These are phyloP conservation scores for Pristionchus arcanus DNA, from an alignment of 2,888 invertebrate genomes.

Conservation along the genomic window DNA sequence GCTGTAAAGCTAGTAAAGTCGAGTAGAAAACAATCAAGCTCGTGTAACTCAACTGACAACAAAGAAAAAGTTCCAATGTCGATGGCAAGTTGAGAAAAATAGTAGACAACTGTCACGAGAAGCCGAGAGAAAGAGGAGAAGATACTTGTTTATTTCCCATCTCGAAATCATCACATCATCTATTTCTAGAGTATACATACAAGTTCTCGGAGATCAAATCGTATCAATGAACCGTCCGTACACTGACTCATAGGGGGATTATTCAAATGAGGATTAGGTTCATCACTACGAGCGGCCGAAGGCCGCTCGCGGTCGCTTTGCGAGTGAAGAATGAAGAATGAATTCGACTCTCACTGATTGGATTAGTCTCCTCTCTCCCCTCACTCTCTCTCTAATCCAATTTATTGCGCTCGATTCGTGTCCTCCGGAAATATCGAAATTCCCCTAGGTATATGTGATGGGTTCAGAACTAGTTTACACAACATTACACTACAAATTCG, in stretches of 20 bases:
- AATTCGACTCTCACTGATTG: no score
- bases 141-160: neutral
- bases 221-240: neutral
- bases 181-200: neutral
- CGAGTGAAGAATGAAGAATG: no score
- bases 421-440: no score
- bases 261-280: conserved; percentile 9
- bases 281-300: no score
- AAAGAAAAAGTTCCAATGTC: neutral
- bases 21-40: neutral
- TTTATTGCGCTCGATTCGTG: no score
- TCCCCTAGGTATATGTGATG: no score
- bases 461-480: neutral
- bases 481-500: neutral
- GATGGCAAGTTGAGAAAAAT: neutral
- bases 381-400: no score
- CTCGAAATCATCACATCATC: neutral
- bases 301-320: no score
- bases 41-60: neutral
- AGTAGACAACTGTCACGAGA: neutral
- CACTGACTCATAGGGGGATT: neutral
- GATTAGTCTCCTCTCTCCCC: no score
- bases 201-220: neutral
- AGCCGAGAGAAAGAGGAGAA: neutral
- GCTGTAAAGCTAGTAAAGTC: neutral